These are phyloP conservation scores for Smutsia temminckii DNA, from an alignment of 2,797 vertebrate genomes.

Conservation along the genomic window DNA sequence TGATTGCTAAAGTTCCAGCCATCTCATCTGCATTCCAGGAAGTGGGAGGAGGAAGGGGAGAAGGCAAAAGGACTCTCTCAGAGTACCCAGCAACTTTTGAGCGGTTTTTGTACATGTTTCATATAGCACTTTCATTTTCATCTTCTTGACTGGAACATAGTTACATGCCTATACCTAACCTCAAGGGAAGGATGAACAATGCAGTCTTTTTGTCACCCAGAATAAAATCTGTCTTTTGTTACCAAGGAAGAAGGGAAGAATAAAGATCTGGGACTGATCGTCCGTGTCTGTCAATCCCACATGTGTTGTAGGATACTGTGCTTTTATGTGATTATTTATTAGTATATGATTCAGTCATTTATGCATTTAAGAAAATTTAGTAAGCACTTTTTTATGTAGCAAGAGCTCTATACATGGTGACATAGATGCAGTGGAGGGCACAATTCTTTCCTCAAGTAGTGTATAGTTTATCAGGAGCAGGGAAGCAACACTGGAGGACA, in stretches of 20 bases:
- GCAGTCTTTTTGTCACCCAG: background rate
- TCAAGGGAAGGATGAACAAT: background rate
- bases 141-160: background rate
- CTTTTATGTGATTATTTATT: background rate
- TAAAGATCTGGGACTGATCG: background rate
- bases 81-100: background rate
- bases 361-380: background rate
- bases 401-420: background rate
- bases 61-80: background rate
- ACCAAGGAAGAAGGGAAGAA: background rate
- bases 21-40: background rate
- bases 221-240: background rate
- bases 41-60: background rate
- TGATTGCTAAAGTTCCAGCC: background rate
- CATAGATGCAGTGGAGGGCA: background rate
- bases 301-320: background rate
- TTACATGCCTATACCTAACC: background rate
- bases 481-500: background rate
- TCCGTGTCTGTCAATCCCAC: background rate
- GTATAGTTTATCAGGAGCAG: background rate
- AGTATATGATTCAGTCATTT: background rate
- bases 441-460: background rate
- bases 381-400: background rate
- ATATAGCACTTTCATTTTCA: background rate
- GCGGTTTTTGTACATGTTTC: background rate